Conservation (phyloP, 2,888 invertebrate genomes). For the Pachycephus smyrnensis region DNA sequence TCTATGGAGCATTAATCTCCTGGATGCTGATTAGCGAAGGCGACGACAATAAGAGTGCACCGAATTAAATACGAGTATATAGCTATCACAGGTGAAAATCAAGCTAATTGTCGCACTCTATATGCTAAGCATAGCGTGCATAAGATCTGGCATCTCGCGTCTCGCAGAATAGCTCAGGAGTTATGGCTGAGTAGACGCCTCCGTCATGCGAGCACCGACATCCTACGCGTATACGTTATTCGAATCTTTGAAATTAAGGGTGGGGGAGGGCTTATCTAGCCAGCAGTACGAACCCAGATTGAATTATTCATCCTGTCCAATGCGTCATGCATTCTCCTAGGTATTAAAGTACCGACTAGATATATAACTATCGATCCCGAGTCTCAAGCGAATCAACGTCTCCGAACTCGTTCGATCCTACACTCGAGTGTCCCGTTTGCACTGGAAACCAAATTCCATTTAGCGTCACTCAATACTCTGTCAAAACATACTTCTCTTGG, state of each 20-base stretch:
- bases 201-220: slow-evolving; percentile 55
- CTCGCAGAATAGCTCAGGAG: slow-evolving; percentile 52
- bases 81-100: slow-evolving; percentile 33
- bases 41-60: slow-evolving; percentile 51
- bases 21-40: slow-evolving; percentile 43
- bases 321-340: not conserved
- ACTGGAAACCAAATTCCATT: slow-evolving; percentile 50
- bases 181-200: slow-evolving; percentile 65
- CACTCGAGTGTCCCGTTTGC: slow-evolving; percentile 31
- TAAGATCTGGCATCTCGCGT: slow-evolving; percentile 49
- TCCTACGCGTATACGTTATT: not conserved
- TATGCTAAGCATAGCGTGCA: slow-evolving; percentile 62
- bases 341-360: not conserved
- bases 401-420: not conserved
- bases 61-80: slow-evolving; percentile 44
- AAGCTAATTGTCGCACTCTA: slow-evolving; percentile 64
- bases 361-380: not conserved
- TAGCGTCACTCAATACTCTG: slow-evolving; percentile 55
- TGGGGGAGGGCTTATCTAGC: not conserved
- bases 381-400: not conserved
- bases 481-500: slow-evolving; percentile 31
- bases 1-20: slow-evolving; percentile 37
- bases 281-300: not conserved
- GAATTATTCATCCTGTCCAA: not conserved
- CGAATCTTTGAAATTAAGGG: not conserved